phyloP scores from a whole-genome alignment of 2,888 invertebrate species.

The Dynastes tityus region DNA sequence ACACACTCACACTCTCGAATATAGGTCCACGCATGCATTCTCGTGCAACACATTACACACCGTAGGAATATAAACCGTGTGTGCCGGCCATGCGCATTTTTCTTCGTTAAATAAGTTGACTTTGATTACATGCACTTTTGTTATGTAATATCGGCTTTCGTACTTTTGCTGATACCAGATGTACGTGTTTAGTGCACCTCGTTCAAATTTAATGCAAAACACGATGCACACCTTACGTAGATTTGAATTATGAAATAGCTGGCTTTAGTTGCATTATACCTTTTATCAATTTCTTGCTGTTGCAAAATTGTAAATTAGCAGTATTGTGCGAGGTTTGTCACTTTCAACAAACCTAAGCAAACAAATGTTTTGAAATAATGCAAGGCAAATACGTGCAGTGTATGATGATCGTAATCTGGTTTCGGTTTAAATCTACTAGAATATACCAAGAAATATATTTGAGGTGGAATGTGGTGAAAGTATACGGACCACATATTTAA shows the following conservation, averaged over 20 bases:
- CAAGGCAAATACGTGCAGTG: background rate
- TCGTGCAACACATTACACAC: conserved; percentile 28
- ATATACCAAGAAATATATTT: too few relatives aligned
- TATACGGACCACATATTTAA: too few relatives aligned
- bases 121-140: conserved; percentile 44
- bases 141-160: conserved; percentile 29
- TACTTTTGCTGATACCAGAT: conserved; percentile 28
- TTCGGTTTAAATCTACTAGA: too few relatives aligned
- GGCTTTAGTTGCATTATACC: background rate
- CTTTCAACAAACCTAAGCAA: conserved; percentile 8
- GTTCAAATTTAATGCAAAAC: conserved; percentile 41
- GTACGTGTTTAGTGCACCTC: conserved; percentile 13
- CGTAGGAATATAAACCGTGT: conserved; percentile 6
- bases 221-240: conserved; percentile 28
- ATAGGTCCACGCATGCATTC: conserved; percentile 12
- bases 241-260: background rate
- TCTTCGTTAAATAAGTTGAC: conserved; percentile 42
- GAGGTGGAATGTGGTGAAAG: too few relatives aligned
- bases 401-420: too few relatives aligned
- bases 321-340: conserved; percentile 8
- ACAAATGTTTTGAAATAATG: conserved; percentile 16
- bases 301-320: conserved; percentile 16
- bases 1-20: conserved; percentile 22
- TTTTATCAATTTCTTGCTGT: conserved; percentile 15
- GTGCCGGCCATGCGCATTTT: conserved; percentile 28